A percentile compares a stretch with the other conserved stretches of the same genome.
Conservation (phyloP, 2,113 vertebrate genomes). For the Suncus etruscus region DNA sequence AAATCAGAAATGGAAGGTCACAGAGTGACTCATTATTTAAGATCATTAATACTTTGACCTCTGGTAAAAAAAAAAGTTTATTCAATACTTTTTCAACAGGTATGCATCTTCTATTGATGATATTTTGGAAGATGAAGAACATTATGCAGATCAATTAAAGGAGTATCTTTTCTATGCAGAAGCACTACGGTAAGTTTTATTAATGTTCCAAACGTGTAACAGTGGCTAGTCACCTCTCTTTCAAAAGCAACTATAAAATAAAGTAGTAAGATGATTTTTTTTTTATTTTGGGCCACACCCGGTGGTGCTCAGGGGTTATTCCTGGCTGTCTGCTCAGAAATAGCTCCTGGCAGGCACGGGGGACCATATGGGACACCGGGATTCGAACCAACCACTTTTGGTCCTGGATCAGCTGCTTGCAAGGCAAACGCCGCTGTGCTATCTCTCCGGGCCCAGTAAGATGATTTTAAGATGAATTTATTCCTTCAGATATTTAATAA, state of each 20-base stretch:
- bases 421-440: no score
- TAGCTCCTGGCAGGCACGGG: no score
- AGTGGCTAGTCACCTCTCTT: neutral
- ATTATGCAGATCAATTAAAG: conserved; percentile 97
- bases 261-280: neutral
- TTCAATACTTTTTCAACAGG: conserved; percentile 80
- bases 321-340: no score
- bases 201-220: neutral
- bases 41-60: no score
- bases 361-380: no score
- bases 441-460: no score
- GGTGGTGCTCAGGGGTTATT: no score
- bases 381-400: no score
- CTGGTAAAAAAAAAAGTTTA: no score
- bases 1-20: neutral
- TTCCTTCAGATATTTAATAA: neutral
- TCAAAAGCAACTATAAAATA: neutral
- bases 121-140: conserved; percentile 96
- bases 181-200: conserved; percentile 90
- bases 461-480: neutral
- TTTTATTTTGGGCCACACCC: no score
- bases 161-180: conserved; percentile 97
- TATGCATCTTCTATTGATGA: conserved; percentile 97
- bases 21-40: no score
- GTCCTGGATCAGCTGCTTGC: no score